Evolutionary conservation across 2,888 invertebrate genomes (phyloP).

Genomic region (Plagodis pulveraria): DNA sequence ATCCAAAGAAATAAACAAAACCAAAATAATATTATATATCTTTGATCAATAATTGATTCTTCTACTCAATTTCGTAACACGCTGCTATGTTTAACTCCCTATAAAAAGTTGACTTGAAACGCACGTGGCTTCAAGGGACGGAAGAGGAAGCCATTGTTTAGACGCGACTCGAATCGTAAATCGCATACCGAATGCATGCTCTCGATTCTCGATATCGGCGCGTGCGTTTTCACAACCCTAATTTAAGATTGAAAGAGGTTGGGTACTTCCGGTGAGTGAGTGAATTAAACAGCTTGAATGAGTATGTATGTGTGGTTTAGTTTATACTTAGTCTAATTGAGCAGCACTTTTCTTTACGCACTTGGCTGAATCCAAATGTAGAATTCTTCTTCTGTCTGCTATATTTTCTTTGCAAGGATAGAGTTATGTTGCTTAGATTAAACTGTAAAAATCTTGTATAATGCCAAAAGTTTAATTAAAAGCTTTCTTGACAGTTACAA

Average conservation of each 20-base stretch:
- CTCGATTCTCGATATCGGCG: slow-evolving; percentile 34
- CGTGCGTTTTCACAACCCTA: slow-evolving; percentile 42
- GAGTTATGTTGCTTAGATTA: too few relatives aligned
- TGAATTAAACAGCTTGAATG: background rate
- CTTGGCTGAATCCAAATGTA: background rate
- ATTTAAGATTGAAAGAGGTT: slow-evolving; percentile 11
- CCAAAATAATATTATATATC: too few relatives aligned
- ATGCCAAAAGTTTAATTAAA: too few relatives aligned
- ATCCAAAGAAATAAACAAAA: too few relatives aligned
- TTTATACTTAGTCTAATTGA: too few relatives aligned
- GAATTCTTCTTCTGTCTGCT: too few relatives aligned
- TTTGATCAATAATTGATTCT: too few relatives aligned
- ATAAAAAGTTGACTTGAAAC: slow-evolving; percentile 36
- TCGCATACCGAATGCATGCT: slow-evolving; percentile 49
- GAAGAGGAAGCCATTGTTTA: slow-evolving; percentile 79
- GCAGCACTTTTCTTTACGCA: background rate
- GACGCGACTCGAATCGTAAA: slow-evolving; percentile 65
- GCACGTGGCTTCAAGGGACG: slow-evolving; percentile 59
- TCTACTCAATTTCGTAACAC: too few relatives aligned
- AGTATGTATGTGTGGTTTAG: too few relatives aligned
- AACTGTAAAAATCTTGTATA: too few relatives aligned
- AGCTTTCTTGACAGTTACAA: too few relatives aligned
- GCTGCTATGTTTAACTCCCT: slow-evolving; percentile 5
- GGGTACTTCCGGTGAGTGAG: slow-evolving; percentile 16
- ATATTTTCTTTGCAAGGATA: too few relatives aligned